Evolutionary conservation across 2,888 invertebrate species (phyloP), one percentile per base, ranked within the genome.

Genomic region (Scaptomyza polygonia): DNA sequence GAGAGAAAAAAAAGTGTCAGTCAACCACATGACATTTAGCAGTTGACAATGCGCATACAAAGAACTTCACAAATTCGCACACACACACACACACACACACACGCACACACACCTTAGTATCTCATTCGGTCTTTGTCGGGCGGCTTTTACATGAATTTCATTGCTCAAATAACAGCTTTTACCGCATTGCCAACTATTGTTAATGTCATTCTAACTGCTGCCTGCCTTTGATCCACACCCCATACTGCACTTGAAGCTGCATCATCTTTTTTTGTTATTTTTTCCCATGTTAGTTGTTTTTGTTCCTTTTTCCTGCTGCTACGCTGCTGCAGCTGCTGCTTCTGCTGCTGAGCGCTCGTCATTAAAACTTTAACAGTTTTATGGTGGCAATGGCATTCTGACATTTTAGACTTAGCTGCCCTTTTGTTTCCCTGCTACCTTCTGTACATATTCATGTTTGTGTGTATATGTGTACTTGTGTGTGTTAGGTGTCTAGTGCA

Each of bases 331-430:
- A 43, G 51, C 51, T 49, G 67, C 21, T 61, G 11, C 36, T 62
- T 42, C 53, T 47, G 51, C 51, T 49, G 65, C 21, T 62, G 47
- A 55, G 62, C 52, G 32, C 48, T 69, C 68, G 85, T 86, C 83
- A 84, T 84, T 84, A 84, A 86, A 84, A 84, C 82, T 84, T 84
- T 79, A 86, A 86, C 77, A 69, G 71, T 84, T 81, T 66, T 79
- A 72, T 72, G 68, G 62, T 71, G 72, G 67, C 82, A 83, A 71
- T 66, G 58, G 68, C 76, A 73, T 57, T 53, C 62, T 74, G 86
- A 80, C 86, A 86, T 76, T 72, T 77, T 72, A 58, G 66, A 72
- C 61, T 71, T 59, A 45, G 67, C 51, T 68, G 51, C 55, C 30
- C 56, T 52, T 58, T 61, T 67, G 63, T 56, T 56, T 44, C 25